Evolutionary conservation across 2,888 invertebrate genomes (phyloP).

Genomic region (Alviniconcha strummeri): DNA sequence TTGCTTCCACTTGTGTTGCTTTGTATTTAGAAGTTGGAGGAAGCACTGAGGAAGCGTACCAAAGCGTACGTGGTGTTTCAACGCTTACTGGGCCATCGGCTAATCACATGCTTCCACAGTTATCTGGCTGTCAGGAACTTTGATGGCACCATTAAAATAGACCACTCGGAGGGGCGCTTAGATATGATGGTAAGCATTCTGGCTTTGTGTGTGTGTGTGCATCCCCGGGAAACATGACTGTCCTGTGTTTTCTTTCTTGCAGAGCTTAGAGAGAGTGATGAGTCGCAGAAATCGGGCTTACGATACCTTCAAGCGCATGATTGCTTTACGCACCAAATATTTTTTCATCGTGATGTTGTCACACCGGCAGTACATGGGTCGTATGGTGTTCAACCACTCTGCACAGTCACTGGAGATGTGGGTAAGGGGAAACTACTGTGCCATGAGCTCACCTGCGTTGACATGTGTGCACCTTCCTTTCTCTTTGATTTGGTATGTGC

Average conservation of each 20-base stretch:
- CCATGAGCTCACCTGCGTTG: background rate
- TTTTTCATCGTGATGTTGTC: conserved; percentile 67
- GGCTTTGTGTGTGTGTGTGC: background rate
- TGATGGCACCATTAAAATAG: background rate
- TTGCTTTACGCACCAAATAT: conserved; percentile 64
- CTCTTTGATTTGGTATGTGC: too few species aligned
- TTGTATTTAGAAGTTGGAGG: conserved; percentile 18
- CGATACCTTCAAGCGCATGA: conserved; percentile 59
- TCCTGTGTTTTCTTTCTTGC: conserved; percentile 10
- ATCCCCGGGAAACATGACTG: background rate
- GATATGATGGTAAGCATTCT: conserved; percentile 18
- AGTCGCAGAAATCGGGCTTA: conserved; percentile 59
- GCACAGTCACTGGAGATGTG: conserved; percentile 68
- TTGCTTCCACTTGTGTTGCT: too few species aligned
- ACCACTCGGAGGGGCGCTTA: background rate
- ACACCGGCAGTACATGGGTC: conserved; percentile 69
- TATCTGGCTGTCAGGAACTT: background rate
- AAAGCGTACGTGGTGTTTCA: background rate
- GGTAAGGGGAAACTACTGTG: conserved; percentile 55
- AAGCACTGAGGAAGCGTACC: background rate
- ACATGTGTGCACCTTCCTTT: too few species aligned
- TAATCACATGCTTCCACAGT: background rate
- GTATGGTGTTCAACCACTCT: conserved; percentile 69
- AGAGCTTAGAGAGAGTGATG: conserved; percentile 62
- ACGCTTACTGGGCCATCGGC: background rate